phyloP scores from a whole-genome alignment of 2,113 vertebrate genomes.

The Uria aalge region DNA sequence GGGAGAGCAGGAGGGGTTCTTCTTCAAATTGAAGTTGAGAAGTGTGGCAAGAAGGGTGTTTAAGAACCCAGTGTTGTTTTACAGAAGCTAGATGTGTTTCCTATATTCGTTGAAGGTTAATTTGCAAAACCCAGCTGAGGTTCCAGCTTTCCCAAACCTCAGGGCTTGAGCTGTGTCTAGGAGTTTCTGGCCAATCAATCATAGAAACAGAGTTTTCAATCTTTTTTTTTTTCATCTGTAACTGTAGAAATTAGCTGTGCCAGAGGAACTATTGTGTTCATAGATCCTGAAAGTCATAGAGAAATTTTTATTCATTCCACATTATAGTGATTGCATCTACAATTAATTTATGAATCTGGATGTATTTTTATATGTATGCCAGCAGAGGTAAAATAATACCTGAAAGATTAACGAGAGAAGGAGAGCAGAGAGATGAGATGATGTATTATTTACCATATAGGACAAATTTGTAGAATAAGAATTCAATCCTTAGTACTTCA shows the following conservation, averaged over 20 bases:
- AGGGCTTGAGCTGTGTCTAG: background rate
- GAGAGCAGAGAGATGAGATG: background rate
- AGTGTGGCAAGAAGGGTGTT: background rate
- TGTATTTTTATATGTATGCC: background rate
- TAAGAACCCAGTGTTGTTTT: background rate
- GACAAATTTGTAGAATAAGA: slow-evolving; percentile 18
- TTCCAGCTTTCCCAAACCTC: background rate
- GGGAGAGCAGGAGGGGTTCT: background rate
- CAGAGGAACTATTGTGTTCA: background rate
- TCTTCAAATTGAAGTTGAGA: background rate
- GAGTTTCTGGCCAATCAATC: background rate
- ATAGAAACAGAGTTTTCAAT: background rate
- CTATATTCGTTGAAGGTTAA: background rate
- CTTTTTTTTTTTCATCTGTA: background rate
- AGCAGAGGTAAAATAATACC: background rate
- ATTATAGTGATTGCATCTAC: background rate
- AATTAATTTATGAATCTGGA: background rate
- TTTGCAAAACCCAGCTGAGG: background rate
- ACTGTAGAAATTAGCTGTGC: background rate
- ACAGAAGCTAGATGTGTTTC: background rate
- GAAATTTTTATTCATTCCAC: background rate
- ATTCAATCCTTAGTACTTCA: slow-evolving; percentile 19
- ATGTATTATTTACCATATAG: slow-evolving; percentile 25
- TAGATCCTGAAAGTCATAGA: background rate
- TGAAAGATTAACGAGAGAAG: background rate